These are phyloP conservation scores for Chamaea fasciata DNA, from an alignment of 2,113 vertebrate genomes.

Conservation along the genomic window DNA sequence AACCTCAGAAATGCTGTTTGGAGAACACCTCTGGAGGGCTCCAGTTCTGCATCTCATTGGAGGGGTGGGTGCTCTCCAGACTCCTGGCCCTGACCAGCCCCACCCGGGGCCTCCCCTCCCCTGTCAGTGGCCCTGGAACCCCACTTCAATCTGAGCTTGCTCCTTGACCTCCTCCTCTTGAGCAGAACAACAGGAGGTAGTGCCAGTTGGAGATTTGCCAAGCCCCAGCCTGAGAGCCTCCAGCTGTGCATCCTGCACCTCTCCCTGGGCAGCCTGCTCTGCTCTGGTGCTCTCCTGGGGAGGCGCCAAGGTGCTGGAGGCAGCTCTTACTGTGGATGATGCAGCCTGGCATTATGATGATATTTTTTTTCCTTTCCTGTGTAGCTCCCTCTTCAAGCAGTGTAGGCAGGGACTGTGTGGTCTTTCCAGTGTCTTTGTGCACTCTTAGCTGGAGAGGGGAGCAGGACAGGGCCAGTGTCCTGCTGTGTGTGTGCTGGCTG, in stretches of 20 bases:
- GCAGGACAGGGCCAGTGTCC: not conserved
- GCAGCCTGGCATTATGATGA: fast-evolving
- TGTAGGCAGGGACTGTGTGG: not conserved
- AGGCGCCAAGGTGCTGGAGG: fast-evolving
- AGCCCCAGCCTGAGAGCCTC: not conserved
- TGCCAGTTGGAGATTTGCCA: not conserved
- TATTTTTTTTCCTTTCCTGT: not conserved
- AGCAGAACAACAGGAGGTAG: not conserved
- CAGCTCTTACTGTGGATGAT: not conserved
- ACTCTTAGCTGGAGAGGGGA: not conserved
- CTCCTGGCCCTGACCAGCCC: not conserved
- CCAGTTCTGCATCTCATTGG: not conserved
- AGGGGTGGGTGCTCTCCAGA: not conserved
- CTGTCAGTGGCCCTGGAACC: not conserved
- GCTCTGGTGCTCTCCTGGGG: not conserved
- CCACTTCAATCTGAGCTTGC: not conserved
- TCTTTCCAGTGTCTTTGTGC: not conserved
- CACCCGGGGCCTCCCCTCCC: fast-evolving
- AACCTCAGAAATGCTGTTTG: not conserved
- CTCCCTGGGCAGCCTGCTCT: not conserved
- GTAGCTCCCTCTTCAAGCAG: not conserved
- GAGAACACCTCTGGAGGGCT: not conserved
- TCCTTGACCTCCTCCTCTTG: not conserved
- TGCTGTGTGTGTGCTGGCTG: not conserved
- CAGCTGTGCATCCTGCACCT: fast-evolving